A percentile compares a stretch with the other conserved stretches of the same genome.
Evolutionary conservation across 35 echinoderm and acorn worm species (phyloP).

Genomic region (Patiria miniata): DNA sequence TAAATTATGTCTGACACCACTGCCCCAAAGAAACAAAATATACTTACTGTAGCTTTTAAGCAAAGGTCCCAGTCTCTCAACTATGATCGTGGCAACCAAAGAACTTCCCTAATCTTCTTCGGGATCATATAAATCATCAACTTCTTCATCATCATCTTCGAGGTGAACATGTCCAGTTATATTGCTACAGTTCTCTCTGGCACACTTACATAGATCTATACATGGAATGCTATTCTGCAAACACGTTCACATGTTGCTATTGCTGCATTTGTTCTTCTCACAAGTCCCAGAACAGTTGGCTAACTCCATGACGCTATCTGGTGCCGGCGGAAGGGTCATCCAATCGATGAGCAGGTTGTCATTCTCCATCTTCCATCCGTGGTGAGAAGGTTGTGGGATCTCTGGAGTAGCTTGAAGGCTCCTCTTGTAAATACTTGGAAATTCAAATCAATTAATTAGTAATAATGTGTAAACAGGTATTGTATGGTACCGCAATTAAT

Average conservation of each 20-base stretch:
- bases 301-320: conserved; percentile 43
- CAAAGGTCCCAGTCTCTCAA: background rate
- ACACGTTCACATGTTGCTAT: conserved; percentile 34
- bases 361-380: conserved; percentile 59
- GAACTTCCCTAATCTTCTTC: conserved; percentile 13
- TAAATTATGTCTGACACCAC: background rate
- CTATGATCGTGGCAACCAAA: background rate
- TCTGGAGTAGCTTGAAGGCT: conserved; percentile 34
- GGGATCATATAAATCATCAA: conserved; percentile 36
- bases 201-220: conserved; percentile 53
- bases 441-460: background rate
- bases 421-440: conserved; percentile 19
- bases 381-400: conserved; percentile 26
- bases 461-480: conserved; percentile 16
- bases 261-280: conserved; percentile 22
- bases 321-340: conserved; percentile 35
- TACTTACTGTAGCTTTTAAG: background rate
- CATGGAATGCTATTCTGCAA: conserved; percentile 45
- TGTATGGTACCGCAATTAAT: no score
- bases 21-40: background rate
- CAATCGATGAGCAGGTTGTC: conserved; percentile 51
- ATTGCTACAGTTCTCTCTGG: conserved; percentile 38
- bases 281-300: conserved; percentile 32
- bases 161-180: background rate
- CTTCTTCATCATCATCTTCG: conserved; percentile 33